Base-by-base conservation (phyloP, 1,140 invertebrate genomes). In the Heliothis virescens region DNA sequence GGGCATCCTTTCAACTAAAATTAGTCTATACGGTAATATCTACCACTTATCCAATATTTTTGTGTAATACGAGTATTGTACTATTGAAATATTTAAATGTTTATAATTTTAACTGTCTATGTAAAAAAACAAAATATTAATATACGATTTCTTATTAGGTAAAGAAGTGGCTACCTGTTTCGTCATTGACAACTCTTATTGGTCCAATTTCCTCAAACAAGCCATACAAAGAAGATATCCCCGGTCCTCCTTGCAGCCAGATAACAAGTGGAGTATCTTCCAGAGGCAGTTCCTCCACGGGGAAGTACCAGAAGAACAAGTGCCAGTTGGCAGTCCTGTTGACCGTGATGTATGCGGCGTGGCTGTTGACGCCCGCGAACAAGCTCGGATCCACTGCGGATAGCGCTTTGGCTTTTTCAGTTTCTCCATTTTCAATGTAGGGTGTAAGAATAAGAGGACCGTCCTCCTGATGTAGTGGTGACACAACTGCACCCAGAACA, bases 271-370 rank as follows among this genome's bases (percentile, higher is more conserved):
- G 71, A 4, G 71, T 60, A 21, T 18, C n/a, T 18, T 55, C n/a
- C 34, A 55, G n/a, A 13, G 15, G 29, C 7, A 26, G 12, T n/a
- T 15, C 55, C 18, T 47, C 55, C 13, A 55, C 71, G 3, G 71
- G 71, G n/a, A 74, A 74, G 16, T 59, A 74, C 71, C 71, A 74
- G 53, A 60, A 74, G 55, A 59, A 74, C 16, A 74, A 12, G n/a
- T 74, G 41, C 55, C 26, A 74, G 1, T 74, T 41, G 10, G 10
- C 7, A 13, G 26, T 59, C 48, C 59, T 60, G 18, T 74, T 57
- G 2, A 74, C 71, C 12, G 53, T 74, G 55, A 74, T 60, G 55
- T 59, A 74, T 1, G 10, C 71, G 21, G 71, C 53, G 53, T 74
- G 41, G 48, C 71, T 74, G 15, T 60, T 74, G 53, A 74, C 53